phyloP scores from a whole-genome alignment of 2,888 invertebrate genomes.

The Cecidostiba fungosa region DNA sequence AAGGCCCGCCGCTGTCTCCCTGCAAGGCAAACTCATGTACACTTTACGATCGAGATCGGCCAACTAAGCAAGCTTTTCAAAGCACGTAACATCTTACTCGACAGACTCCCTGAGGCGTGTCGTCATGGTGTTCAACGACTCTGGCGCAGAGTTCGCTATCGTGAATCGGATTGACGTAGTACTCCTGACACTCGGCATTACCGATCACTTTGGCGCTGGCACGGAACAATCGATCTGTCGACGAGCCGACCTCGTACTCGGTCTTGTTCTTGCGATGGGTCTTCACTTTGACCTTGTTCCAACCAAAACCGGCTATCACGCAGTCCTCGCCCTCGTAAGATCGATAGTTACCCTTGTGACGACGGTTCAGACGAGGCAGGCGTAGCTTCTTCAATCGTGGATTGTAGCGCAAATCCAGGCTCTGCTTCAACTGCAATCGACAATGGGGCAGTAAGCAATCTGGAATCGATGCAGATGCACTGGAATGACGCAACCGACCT shows the following conservation, averaged over 20 bases:
- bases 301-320: constrained; percentile 51
- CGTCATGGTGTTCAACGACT: constrained; percentile 32
- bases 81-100: constrained; percentile 23
- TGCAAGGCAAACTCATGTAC: background rate
- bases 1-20: constrained; percentile 61
- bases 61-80: background rate
- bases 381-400: constrained; percentile 26
- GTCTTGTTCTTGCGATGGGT: constrained; percentile 19
- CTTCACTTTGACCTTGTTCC: constrained; percentile 55
- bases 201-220: constrained; percentile 47
- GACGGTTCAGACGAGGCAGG: constrained; percentile 17
- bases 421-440: constrained; percentile 38
- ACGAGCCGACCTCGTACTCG: constrained; percentile 53
- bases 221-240: constrained; percentile 16
- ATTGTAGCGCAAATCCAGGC: constrained; percentile 42
- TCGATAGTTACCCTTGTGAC: constrained; percentile 12
- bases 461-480: background rate
- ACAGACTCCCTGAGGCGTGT: constrained; percentile 52
- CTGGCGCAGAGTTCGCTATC: constrained; percentile 47
- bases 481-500: constrained; percentile 14
- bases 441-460: background rate
- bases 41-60: too few relatives aligned
- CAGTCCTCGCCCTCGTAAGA: constrained; percentile 32
- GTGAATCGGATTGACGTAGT: constrained; percentile 21
- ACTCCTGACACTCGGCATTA: constrained; percentile 44